Evolutionary conservation across 2,113 vertebrate genomes (phyloP).

Genomic region (Nipponia nippon): DNA sequence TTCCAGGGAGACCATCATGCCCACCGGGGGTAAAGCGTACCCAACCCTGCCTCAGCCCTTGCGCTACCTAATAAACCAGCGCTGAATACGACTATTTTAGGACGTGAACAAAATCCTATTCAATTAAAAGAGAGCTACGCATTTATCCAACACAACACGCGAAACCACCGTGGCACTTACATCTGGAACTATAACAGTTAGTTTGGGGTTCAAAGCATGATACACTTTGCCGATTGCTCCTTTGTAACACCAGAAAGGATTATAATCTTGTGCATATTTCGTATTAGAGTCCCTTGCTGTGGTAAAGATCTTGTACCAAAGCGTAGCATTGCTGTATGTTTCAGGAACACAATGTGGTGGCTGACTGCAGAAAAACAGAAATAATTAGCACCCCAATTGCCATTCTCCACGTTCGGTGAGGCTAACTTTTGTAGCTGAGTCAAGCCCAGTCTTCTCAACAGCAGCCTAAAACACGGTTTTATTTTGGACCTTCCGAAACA

Average conservation of each 20-base stretch:
- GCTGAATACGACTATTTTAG: background rate
- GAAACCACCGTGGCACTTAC: slow-evolving; percentile 75
- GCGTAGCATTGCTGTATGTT: slow-evolving; percentile 92
- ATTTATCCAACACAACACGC: background rate
- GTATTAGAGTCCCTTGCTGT: slow-evolving; percentile 92
- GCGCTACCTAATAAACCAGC: background rate
- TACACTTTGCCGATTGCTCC: slow-evolving; percentile 97
- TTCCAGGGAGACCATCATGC: background rate
- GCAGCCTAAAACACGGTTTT: background rate
- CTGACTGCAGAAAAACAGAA: slow-evolving; percentile 77
- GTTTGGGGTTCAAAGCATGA: slow-evolving; percentile 93
- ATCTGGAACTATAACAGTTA: slow-evolving; percentile 94
- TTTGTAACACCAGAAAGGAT: slow-evolving; percentile 99
- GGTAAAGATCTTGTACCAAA: slow-evolving; percentile 98
- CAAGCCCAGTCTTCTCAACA: background rate
- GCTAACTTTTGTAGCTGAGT: background rate
- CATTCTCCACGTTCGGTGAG: background rate
- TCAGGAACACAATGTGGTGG: slow-evolving; percentile 93
- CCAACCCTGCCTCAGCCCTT: background rate
- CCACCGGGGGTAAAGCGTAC: background rate
- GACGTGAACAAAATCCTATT: background rate
- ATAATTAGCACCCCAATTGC: background rate
- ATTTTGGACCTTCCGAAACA: background rate
- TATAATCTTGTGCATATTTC: slow-evolving; percentile 96
- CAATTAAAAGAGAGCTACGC: background rate